Evolutionary conservation across 2,113 vertebrate species (phyloP), one percentile per base, ranked within the genome.

Genomic region (Anser cygnoides): DNA sequence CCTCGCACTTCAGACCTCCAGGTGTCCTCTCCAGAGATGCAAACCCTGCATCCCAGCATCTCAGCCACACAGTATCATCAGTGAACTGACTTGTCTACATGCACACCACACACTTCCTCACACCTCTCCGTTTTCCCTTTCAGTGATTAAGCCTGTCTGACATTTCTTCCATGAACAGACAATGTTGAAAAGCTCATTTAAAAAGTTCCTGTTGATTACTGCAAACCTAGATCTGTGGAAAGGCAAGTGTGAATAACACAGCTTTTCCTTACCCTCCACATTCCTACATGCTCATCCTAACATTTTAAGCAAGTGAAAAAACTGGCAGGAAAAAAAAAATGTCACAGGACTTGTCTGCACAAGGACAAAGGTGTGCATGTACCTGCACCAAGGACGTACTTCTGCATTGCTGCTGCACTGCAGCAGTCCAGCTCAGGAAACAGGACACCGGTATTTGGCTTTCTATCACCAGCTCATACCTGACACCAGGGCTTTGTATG

Each of bases 31-130:
- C 54, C 33, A 39, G 25, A 71, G 3, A 11, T 26, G 22, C 43
- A 12, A 1, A 58, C 13, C 26, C 46, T 33, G 6, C 1, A 3
- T 8, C 46, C 46, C 20, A 49, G 46, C 22, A 50, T 23, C 44
- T 5, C 25, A 92, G 11, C 23, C 12, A 43, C 23, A 43, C 4
- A 55, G 20, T 6, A 0, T 1, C 37, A 14, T 31, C 58, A 62
- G 26, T 75, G 63, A 72, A 17, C 91, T 66, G 35, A 73, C 16
- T 5, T 1, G 4, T 44, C 23, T 73, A 31, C 35, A 6, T 9
- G 33, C 10, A 46, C 5, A 2, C 1, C 10, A 46, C 5, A 2
- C 1, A 0, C 10, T 65, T 61, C 62, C 54, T 73, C 41, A 59
- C 9, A 31, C 8, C 55, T 74, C 5, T 54, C 43, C 49, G 6